Percentiles rank a stretch among this genome's conserved stretches.
Evolutionary conservation across 2,113 vertebrate genomes (phyloP).

Genomic region (Diadophis punctatus): DNA sequence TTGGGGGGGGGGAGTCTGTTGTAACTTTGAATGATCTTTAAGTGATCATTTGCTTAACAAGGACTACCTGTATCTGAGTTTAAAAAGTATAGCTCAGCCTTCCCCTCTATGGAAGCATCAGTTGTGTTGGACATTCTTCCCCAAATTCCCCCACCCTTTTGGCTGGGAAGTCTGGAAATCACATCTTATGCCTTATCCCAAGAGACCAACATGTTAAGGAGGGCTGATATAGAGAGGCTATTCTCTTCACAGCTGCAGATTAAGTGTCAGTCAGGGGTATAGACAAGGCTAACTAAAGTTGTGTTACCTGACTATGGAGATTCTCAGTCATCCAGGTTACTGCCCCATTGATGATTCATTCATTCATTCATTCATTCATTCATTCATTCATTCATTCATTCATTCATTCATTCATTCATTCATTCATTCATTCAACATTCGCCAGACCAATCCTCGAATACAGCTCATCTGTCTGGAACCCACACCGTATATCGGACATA

Average conservation of each 20-base stretch:
- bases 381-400: no score
- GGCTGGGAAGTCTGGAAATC: background rate
- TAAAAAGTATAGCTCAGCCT: background rate
- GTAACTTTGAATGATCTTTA: background rate
- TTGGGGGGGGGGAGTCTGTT: background rate
- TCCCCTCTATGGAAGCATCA: background rate
- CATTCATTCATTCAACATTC: no score
- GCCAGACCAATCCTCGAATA: no score
- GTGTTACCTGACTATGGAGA: background rate
- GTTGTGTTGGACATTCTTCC: background rate
- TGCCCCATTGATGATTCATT: no score
- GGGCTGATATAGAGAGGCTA: background rate
- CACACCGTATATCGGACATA: no score
- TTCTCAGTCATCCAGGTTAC: background rate
- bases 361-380: no score
- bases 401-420: no score
- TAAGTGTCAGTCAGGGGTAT: background rate
- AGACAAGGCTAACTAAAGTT: background rate
- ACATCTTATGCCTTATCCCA: background rate
- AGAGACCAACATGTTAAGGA: background rate
- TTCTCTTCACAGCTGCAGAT: background rate
- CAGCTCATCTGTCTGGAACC: no score
- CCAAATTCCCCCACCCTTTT: background rate
- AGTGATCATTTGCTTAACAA: background rate
- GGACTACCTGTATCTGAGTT: no score